Evolutionary conservation across 2,113 vertebrate species (phyloP).

Genomic region (Alosa alosa): DNA sequence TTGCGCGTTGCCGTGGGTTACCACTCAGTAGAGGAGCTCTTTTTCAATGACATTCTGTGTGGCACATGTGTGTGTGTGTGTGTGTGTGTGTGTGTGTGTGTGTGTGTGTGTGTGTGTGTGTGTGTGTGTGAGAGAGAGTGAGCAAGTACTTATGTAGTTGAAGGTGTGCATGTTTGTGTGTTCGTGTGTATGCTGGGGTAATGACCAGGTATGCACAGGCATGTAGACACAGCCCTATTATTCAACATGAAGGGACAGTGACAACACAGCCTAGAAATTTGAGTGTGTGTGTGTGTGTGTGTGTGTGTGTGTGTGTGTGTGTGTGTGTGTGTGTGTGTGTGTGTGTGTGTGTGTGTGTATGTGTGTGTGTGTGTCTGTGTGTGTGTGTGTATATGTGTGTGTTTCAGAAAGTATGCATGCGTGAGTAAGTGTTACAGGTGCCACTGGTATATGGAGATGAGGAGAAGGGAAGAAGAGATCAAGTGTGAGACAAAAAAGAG

Average conservation of each 20-base stretch:
- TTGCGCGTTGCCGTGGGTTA: conserved; percentile 53
- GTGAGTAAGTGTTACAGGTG: not conserved
- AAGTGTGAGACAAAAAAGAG: not conserved
- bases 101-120: conserved; percentile 24
- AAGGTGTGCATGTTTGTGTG: not conserved
- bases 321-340: not conserved
- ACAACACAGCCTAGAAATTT: not conserved
- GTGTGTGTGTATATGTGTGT: not conserved
- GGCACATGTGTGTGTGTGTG: no score
- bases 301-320: not conserved
- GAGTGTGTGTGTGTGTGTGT: not conserved
- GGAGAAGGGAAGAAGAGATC: not conserved
- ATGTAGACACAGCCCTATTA: not conserved
- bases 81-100: no score
- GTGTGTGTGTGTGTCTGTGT: not conserved
- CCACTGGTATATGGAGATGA: not conserved
- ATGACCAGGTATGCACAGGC: not conserved
- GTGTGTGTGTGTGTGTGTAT: no score
- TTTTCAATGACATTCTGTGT: conserved; percentile 38
- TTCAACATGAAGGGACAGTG: not conserved
- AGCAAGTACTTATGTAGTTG: not conserved
- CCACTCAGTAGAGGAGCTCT: conserved; percentile 38
- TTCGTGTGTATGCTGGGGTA: not conserved
- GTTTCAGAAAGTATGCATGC: not conserved
- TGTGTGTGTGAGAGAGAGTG: not conserved